Conservation (phyloP, 2,797 vertebrate genomes). For the Onychomys torridus region DNA sequence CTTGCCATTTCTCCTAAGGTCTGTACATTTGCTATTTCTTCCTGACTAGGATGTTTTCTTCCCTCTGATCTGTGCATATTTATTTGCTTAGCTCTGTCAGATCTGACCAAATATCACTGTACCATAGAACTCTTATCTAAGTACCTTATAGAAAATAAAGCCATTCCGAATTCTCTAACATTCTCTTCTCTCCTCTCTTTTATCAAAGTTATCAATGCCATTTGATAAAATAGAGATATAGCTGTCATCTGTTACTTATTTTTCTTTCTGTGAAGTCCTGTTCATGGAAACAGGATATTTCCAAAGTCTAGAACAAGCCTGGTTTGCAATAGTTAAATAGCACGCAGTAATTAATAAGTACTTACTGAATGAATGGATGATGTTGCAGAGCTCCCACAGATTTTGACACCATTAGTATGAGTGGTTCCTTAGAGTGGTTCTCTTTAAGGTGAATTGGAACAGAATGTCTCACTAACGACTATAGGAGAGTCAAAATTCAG, state of each 20-base stretch:
- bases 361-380: slow-evolving; percentile 37
- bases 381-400: background rate
- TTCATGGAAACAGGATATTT: background rate
- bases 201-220: slow-evolving; percentile 4
- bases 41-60: slow-evolving; percentile 17
- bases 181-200: background rate
- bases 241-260: background rate
- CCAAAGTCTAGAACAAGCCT: background rate
- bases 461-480: background rate
- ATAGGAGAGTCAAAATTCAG: background rate
- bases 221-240: background rate
- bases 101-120: background rate
- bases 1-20: background rate
- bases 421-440: background rate
- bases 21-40: slow-evolving; percentile 9
- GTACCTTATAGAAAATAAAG: slow-evolving; percentile 44
- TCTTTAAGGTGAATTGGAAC: slow-evolving; percentile 38
- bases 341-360: slow-evolving; percentile 38
- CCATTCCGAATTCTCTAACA: background rate
- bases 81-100: background rate
- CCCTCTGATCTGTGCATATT: slow-evolving; percentile 11
- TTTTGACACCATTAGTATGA: background rate
- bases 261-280: background rate
- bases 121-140: background rate
- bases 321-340: slow-evolving; percentile 10